Percentiles rank a stretch among this genome's conserved stretches.
These are phyloP conservation scores for Argentina silus DNA, from an alignment of 2,797 vertebrate species.

Conservation along the genomic window DNA sequence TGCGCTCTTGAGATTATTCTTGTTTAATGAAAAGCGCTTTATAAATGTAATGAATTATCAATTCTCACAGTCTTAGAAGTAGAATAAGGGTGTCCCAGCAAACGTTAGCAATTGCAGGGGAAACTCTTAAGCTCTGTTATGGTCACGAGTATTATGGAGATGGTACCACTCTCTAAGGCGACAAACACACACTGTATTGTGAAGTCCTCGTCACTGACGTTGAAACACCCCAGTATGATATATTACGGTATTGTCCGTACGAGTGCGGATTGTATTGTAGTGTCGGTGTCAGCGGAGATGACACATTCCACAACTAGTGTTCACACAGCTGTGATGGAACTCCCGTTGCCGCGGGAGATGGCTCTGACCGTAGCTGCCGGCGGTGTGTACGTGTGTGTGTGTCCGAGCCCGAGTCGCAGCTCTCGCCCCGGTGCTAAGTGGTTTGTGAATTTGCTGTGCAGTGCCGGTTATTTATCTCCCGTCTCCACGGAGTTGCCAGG, in stretches of 20 bases:
- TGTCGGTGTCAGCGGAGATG: constrained; percentile 32
- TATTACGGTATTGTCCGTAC: constrained; percentile 39
- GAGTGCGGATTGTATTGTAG: constrained; percentile 39
- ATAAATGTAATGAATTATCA: no score
- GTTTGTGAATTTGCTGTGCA: constrained; percentile 15
- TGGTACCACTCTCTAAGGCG: constrained; percentile 9
- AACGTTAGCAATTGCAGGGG: no score
- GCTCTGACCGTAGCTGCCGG: background rate
- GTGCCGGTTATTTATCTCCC: constrained; percentile 34
- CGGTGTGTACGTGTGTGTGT: background rate
- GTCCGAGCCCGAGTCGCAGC: constrained; percentile 20
- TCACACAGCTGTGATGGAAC: constrained; percentile 54
- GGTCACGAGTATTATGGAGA: background rate
- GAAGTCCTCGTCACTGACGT: constrained; percentile 47
- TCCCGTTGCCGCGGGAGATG: constrained; percentile 45
- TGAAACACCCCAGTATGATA: constrained; percentile 38
- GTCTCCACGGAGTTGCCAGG: constrained; percentile 24
- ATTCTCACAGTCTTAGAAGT: no score
- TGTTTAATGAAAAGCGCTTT: no score
- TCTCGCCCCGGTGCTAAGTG: constrained; percentile 55
- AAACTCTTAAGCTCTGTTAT: background rate
- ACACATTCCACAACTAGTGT: constrained; percentile 64
- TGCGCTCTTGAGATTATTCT: background rate
- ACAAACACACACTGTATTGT: constrained; percentile 15
- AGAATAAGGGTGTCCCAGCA: no score